Base-by-base conservation (phyloP, 92 coral and sea anemone genomes). In the Phenganax stokvisi region DNA sequence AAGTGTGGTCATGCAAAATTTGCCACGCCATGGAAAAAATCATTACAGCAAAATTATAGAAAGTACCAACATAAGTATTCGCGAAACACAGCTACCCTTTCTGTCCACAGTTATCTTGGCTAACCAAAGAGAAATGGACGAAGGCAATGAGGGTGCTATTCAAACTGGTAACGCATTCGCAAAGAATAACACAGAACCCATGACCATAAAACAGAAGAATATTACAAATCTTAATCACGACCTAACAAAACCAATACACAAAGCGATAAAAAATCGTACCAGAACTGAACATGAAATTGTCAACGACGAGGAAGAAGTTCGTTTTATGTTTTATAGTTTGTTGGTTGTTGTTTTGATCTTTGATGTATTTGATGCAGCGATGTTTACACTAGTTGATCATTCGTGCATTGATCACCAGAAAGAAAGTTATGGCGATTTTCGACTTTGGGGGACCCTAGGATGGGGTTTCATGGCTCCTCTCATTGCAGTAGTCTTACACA, bases 401-500 rank as follows among this genome's bases (percentile, higher is more conserved):
- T 68, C 73, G 16, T 68, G 73, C 73, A 68, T 68, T 28, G 53
- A 68, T n/a, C 73, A 68, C 73, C 73, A 68, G 13, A 7, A 17
- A 37, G n/a, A 87, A 17, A 89, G 16, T 53, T 68, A 68, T 68
- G 73, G 73, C 47, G 31, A 10, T 28, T 0, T 53, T 68, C 73
- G 73, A 68, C 73, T 68, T 30, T 68, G 73, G 73, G 73, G 73
- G 29, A 68, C 53, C 47, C 47, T 68, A 68, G 73, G 73, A 51
- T 68, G 73, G 73, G 73, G 73, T 68, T 37, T 29, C 73, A 68
- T 68, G 73, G 54, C 73, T 37, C 73, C 73, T 30, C 53, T 20
- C 7, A 68, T 68, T 6, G 53, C 53, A 10, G 6, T 37, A 37
- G 73, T 68, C 73, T 30, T 68, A n/a, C 73, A 68, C 30, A 10